These are phyloP conservation scores for Agelastica alni DNA, from an alignment of 2,888 invertebrate genomes.

Conservation along the genomic window DNA sequence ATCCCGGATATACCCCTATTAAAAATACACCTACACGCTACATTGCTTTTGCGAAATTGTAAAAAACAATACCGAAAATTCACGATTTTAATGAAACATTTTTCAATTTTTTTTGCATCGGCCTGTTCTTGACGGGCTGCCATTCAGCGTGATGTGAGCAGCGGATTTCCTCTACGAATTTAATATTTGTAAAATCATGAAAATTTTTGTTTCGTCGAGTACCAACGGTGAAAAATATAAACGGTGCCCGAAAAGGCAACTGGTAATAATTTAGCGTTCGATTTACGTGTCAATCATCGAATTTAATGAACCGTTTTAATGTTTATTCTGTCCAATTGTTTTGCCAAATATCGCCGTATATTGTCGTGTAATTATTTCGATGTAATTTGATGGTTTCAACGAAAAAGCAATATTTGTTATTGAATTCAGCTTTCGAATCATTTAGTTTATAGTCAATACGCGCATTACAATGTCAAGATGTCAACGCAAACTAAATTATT, in stretches of 20 bases:
- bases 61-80: constrained; percentile 28
- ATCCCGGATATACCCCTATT: too few relatives aligned
- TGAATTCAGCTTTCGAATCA: too few relatives aligned
- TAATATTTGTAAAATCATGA: constrained; percentile 30
- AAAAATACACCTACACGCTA: too few relatives aligned
- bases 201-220: constrained; percentile 28
- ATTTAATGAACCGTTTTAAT: constrained; percentile 44
- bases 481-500: too few relatives aligned
- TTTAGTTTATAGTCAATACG: too few relatives aligned
- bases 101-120: constrained; percentile 33
- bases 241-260: constrained; percentile 16
- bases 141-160: constrained; percentile 41
- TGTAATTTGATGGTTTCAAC: constrained; percentile 17
- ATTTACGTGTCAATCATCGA: constrained; percentile 38
- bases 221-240: constrained; percentile 10
- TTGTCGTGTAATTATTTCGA: constrained; percentile 25
- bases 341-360: constrained; percentile 22
- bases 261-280: constrained; percentile 32
- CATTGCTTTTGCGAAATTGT: too few relatives aligned
- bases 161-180: constrained; percentile 29
- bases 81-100: constrained; percentile 30
- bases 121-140: constrained; percentile 41
- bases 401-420: constrained; percentile 4
- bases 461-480: too few relatives aligned
- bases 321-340: constrained; percentile 37